Base-by-base conservation (phyloP, 2,113 vertebrate species). In the Ophthalmolycus amberensis region DNA sequence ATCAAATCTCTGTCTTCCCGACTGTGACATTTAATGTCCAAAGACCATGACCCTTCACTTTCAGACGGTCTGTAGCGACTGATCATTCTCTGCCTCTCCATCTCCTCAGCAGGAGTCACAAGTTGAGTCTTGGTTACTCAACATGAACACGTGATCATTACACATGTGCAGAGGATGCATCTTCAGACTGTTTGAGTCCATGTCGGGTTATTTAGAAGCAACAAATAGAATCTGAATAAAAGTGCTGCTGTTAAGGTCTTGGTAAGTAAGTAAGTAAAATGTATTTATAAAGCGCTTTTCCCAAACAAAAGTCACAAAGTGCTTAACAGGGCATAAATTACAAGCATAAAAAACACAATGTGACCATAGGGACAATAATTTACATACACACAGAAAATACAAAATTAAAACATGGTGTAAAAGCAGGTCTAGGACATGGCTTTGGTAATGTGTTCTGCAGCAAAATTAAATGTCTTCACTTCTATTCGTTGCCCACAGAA, bases 21-120 rank as follows among this genome's bases (percentile, higher is more conserved):
- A 71, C 82, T 87, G 60, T 95, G 95, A 95, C 95, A 95, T 96
- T 96, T 95, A 91, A 72, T 91, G 82, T 90, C 75, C 92, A 95
- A 95, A 95, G 94, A 95, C 90, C 94, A 93, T 85, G 94, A 95
- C 95, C 95, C 93, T 89, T 93, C 82, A 79, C 91, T 93, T 91
- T 88, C 79, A 91, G 65, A 69, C 76, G 44, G 67, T 64, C 79
- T 72, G 85, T 27, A 18, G 79, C 79, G 22, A 58, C 54, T 25
- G 54, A 58, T 60, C 58, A 5, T 16, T 2, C 44, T 46, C 79
- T 67, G 32, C 56, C 25, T 60, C 77, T 44, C 52, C 32, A 48
- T 68, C 84, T 34, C 56, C 20, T 63, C 59, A 40, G 70, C 75
- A 63, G 22, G 58, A 62, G 38, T 59, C 69, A 79, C 71, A 80